These are phyloP conservation scores for Drosophila ohnishii DNA, from an alignment of 1,140 invertebrate species.

Conservation along the genomic window DNA sequence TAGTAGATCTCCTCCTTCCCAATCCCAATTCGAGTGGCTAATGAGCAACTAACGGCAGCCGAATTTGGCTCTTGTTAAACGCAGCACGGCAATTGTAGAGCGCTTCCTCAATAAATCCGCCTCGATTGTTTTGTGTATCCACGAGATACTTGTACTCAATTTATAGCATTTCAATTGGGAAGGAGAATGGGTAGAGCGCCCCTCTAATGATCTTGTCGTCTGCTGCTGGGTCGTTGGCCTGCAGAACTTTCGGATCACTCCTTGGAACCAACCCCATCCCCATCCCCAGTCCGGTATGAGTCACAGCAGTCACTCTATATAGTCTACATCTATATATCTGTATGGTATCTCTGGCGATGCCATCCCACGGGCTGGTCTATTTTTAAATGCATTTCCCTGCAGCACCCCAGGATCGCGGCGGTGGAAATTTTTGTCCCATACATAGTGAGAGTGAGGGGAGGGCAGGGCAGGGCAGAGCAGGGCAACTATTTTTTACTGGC, in stretches of 20 bases:
- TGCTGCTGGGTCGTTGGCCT: conserved; percentile 67
- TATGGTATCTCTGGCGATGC: conserved; percentile 18
- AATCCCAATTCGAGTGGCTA: conserved; percentile 23
- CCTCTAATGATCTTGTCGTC: conserved; percentile 68
- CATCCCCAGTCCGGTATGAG: conserved; percentile 4
- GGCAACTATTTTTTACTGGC: conserved; percentile 36
- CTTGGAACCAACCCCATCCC: conserved; percentile 1
- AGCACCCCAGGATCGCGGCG: conserved; percentile 71
- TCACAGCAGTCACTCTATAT: conserved; percentile 30
- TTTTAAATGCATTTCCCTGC: conserved; percentile 72
- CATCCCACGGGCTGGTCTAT: conserved; percentile 63
- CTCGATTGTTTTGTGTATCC: conserved; percentile 27
- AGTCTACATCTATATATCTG: conserved; percentile 22
- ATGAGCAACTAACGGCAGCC: conserved; percentile 39
- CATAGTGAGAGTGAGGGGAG: conserved; percentile 45
- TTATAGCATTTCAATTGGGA: conserved; percentile 25
- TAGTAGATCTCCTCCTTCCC: conserved; percentile 14
- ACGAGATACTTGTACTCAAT: conserved; percentile 33
- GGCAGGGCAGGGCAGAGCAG: background rate
- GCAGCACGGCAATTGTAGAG: conserved; percentile 68
- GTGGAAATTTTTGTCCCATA: conserved; percentile 69
- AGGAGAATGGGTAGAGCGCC: background rate
- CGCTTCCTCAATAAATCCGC: conserved; percentile 69
- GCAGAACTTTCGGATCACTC: conserved; percentile 36
- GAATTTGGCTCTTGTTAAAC: conserved; percentile 66